phyloP scores from a whole-genome alignment of 2,113 vertebrate species.

The Zosterops japonicus region DNA sequence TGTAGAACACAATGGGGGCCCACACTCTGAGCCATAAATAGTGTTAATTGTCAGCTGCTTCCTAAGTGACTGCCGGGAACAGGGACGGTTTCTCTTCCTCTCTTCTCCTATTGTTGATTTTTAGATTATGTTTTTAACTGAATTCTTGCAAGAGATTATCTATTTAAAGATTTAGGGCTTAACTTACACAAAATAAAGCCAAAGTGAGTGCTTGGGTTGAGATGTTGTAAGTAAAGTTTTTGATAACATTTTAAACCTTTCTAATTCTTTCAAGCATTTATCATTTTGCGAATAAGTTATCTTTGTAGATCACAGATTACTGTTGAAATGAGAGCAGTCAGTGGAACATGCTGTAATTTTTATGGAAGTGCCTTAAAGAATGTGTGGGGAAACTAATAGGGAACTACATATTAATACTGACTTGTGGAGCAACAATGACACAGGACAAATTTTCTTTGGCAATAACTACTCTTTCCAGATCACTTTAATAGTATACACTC shows the following conservation, averaged over 20 bases:
- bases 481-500: neutral
- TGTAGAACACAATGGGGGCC: neutral
- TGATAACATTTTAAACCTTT: conserved; percentile 4
- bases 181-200: neutral
- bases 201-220: neutral
- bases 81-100: neutral
- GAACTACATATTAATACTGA: neutral
- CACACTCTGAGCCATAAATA: neutral
- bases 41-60: conserved; percentile 17
- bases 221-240: neutral
- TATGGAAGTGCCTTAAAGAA: neutral
- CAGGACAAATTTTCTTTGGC: neutral
- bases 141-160: neutral
- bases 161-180: neutral
- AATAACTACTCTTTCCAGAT: neutral
- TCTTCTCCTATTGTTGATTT: neutral
- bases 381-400: neutral
- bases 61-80: neutral
- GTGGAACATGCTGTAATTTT: neutral
- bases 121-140: neutral
- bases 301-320: neutral
- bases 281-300: neutral
- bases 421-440: neutral
- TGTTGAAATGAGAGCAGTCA: neutral
- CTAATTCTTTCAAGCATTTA: neutral